Base-by-base conservation (phyloP, 1,140 invertebrate species). In the Galleria mellonella region DNA sequence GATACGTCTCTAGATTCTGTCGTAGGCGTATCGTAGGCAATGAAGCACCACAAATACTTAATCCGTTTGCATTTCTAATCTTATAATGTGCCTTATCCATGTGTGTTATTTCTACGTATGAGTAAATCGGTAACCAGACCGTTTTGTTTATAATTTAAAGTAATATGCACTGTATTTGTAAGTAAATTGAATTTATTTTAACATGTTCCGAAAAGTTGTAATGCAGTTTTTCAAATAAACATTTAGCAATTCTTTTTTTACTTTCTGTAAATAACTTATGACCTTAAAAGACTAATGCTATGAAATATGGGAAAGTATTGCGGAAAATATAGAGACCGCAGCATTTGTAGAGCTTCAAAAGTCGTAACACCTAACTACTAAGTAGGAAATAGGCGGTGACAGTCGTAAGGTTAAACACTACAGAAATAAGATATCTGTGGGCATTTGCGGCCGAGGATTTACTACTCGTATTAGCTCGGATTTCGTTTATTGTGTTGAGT, bases 371-470 rank as follows among this genome's bases (percentile, higher is more conserved):
- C 67, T 69, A 66, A 72, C 72, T 51, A 60, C 58, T 74, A 75
- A 78, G 77, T 81, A 71, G 81, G 81, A 85, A 85, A 72, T 72
- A 70, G 65, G 61, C 51, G 66, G 62, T 33, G 54, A 65, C 73
- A 77, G 68, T 82, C 74, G 70, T 82, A 82, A 83, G 82, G 82
- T 85, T 83, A 85, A 85, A 83, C 60, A 70, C 78, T 79, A 79
- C 61, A 84, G 82, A 82, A 83, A 85, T 79, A 78, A 82, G 82
- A 85, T 85, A 85, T 76, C 62, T 62, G 69, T 74, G 68, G 64
- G 58, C 46, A 57, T 61, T 60, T 55, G 57, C 53, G 40, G 38
- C n/a, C 41, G 41, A 37, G 51, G 54, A 51, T 57, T 59, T 46
- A 51, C 43, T 43, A 5, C 36, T 17, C n/a, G 28, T 32, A 43